Percentiles rank a stretch among this genome's conserved stretches.
These are phyloP conservation scores for Hydrochoerus hydrochaeris DNA, from an alignment of 2,113 vertebrate species.

Conservation along the genomic window DNA sequence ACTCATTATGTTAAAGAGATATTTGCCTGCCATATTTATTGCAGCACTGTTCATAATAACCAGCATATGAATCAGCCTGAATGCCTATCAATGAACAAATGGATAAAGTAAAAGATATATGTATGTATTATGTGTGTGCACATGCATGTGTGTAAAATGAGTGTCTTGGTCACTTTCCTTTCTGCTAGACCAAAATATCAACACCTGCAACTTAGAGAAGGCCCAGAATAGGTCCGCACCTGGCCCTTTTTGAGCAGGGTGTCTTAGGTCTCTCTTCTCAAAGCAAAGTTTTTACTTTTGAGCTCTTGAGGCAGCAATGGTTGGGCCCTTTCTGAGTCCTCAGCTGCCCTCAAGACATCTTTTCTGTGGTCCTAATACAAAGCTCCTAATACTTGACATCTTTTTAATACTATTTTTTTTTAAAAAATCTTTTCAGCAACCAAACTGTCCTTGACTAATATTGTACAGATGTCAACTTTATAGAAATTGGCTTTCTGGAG, in stretches of 20 bases:
- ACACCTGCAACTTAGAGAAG: background rate
- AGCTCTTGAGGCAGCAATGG: background rate
- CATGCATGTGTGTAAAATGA: background rate
- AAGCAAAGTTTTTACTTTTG: background rate
- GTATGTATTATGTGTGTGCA: background rate
- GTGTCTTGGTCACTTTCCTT: background rate
- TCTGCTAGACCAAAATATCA: background rate
- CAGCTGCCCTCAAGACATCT: background rate
- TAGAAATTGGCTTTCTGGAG: background rate
- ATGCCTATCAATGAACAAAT: background rate
- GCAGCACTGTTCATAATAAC: background rate
- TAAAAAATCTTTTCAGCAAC: background rate
- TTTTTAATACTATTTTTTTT: background rate
- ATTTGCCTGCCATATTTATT: background rate
- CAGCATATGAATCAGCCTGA: background rate
- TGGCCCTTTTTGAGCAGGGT: background rate
- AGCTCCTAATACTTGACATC: background rate
- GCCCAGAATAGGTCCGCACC: background rate
- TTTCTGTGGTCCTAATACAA: background rate
- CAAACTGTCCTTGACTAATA: background rate
- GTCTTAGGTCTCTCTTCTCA: background rate
- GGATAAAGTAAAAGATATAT: background rate
- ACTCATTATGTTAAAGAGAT: background rate
- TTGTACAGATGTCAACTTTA: background rate
- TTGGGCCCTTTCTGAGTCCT: background rate